Base-by-base conservation (phyloP, 1,140 invertebrate genomes). In the Cheumatopsyche charites region DNA sequence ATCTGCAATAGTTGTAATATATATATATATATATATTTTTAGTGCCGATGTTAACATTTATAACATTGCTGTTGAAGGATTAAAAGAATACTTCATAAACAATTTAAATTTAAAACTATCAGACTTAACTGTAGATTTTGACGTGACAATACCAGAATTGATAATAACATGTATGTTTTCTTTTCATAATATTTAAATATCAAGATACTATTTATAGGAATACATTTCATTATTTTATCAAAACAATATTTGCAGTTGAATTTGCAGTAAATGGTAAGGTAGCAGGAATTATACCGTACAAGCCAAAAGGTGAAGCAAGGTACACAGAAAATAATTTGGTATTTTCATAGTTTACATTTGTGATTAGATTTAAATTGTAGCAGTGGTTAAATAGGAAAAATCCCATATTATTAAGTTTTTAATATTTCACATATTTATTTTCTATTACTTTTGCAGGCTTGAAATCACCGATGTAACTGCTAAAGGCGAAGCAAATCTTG, bases 191-290 rank as follows among this genome's bases (percentile, higher is more conserved):
- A n/a, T n/a, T n/a, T n/a, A n/a, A n/a, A n/a, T n/a, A n/a, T n/a
- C n/a, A n/a, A n/a, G n/a, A n/a, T n/a, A n/a, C n/a, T n/a, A n/a
- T n/a, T n/a, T n/a, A n/a, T n/a, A n/a, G n/a, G n/a, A n/a, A n/a
- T 6, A 61, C 55, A 61, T 23, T 49, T 49, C 13, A 13, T 62
- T 7, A 36, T 23, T 4, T 62, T n/a, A 23, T 62, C 17, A 23
- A 62, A 17, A 29, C 43, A 17, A 23, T 21, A n/a, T 62, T 71
- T 49, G 13, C 47, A 75, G 73, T 70, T 9, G 61, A 72, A 15
- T 75, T 71, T 63, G 55, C 19, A 4, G 17, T 70, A 42, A 52
- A 72, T 19, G 73, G 73, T 69, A 75, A 75, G 42, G 69, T 75
- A 19, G 73, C 55, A 15, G n/a, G 12, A 25, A 21, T 75, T n/a